Evolutionary conservation across 2,113 vertebrate species (phyloP).

Genomic region (Xiphophorus couchianus): DNA sequence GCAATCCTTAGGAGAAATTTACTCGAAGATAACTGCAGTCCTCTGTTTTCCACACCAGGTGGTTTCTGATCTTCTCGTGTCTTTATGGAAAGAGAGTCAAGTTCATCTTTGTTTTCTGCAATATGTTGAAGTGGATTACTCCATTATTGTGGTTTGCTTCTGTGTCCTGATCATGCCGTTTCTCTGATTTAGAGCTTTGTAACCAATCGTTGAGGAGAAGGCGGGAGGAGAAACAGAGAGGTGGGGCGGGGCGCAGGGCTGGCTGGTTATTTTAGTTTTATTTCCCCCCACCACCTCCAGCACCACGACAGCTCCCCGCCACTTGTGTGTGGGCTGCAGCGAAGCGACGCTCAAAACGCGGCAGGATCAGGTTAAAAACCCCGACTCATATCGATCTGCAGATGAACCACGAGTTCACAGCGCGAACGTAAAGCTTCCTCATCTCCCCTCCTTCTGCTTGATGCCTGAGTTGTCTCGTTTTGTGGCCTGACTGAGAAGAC

Average conservation of each 20-base stretch:
- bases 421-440: not conserved
- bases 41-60: not conserved
- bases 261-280: slow-evolving; percentile 11
- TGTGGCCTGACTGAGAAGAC: slow-evolving; percentile 47
- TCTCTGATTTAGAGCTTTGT: slow-evolving; percentile 35
- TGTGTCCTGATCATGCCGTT: slow-evolving; percentile 29
- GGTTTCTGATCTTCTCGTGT: not conserved
- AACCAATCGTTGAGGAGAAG: slow-evolving; percentile 59
- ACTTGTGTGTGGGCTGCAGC: slow-evolving; percentile 58
- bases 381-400: not conserved
- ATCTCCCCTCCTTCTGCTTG: not conserved
- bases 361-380: slow-evolving; percentile 17
- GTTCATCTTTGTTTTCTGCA: not conserved
- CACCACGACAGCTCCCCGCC: slow-evolving; percentile 76
- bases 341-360: slow-evolving; percentile 28
- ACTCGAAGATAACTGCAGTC: too few relatives aligned
- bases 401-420: slow-evolving; percentile 9
- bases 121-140: not conserved
- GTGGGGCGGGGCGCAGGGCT: slow-evolving; percentile 20
- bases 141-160: not conserved
- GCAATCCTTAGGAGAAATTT: too few relatives aligned
- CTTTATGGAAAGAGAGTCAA: not conserved
- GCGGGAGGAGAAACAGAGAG: slow-evolving; percentile 22
- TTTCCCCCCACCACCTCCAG: slow-evolving; percentile 52
- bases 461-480: slow-evolving; percentile 34